Percentiles rank a stretch among this genome's conserved stretches.
phyloP scores from a whole-genome alignment of 2,113 vertebrate species.

The Ranitomeya variabilis region DNA sequence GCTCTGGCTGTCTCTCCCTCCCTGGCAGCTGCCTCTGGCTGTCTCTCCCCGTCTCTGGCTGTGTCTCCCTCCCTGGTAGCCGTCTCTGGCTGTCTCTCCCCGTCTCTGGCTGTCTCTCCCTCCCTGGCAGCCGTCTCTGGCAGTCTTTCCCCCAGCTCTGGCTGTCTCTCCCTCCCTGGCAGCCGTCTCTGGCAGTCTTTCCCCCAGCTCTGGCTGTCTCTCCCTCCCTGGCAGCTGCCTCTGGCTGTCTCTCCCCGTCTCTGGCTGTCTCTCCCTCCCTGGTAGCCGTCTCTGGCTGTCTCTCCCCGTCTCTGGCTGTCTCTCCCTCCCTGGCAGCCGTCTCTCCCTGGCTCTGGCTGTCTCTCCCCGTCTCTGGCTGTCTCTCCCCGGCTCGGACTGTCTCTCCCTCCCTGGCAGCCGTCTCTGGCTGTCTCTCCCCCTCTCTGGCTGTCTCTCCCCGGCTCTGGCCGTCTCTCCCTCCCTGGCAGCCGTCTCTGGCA shows the following conservation, averaged over 20 bases:
- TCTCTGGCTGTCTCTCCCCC: no score
- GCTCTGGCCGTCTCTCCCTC: no score
- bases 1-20: not conserved
- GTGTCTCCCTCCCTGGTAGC: not conserved
- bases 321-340: not conserved
- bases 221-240: not conserved
- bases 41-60: not conserved
- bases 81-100: not conserved
- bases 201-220: no score
- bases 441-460: no score
- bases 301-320: not conserved
- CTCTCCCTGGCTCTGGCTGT: not conserved
- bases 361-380: no score
- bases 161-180: no score
- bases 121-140: no score
- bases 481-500: no score
- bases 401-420: no score
- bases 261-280: not conserved
- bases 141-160: no score
- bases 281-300: not conserved
- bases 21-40: not conserved
- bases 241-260: not conserved
- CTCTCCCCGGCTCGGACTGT: no score
- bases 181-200: no score
- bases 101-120: not conserved